phyloP scores from a whole-genome alignment of 53 echinoderm and acorn worm species.

The Henricia sp. region DNA sequence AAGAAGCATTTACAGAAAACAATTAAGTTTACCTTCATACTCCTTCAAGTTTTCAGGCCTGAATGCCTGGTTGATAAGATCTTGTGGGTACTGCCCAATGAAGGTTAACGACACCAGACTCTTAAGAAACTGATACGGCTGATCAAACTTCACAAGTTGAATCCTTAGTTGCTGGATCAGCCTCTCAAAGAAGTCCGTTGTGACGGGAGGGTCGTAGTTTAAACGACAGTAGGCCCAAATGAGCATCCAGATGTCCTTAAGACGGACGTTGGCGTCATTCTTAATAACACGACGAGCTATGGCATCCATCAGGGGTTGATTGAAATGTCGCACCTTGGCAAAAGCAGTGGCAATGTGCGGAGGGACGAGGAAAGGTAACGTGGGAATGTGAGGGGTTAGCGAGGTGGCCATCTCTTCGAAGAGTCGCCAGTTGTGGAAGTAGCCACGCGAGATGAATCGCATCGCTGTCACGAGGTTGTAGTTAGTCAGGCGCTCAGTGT shows the following conservation, averaged over 20 bases:
- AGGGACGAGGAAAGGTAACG: slow-evolving; percentile 54
- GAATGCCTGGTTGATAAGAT: slow-evolving; percentile 70
- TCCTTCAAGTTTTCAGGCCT: slow-evolving; percentile 50
- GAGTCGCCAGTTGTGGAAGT: slow-evolving; percentile 54
- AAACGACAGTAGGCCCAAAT: slow-evolving; percentile 84
- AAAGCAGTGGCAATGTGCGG: slow-evolving; percentile 78
- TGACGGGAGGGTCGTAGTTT: slow-evolving; percentile 71
- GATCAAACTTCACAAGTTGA: neutral
- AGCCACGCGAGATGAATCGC: slow-evolving; percentile 73
- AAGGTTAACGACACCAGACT: slow-evolving; percentile 78
- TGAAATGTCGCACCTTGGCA: slow-evolving; percentile 76
- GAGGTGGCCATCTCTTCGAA: slow-evolving; percentile 65
- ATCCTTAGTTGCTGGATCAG: slow-evolving; percentile 40
- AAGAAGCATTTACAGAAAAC: too few species aligned
- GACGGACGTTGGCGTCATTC: slow-evolving; percentile 21
- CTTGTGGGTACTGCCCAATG: slow-evolving; percentile 69
- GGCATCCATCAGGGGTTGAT: slow-evolving; percentile 70
- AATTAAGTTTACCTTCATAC: slow-evolving; percentile 62
- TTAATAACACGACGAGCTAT: slow-evolving; percentile 56
- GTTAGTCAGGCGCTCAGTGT: slow-evolving; percentile 42
- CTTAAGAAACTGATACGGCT: slow-evolving; percentile 59
- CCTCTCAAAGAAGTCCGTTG: slow-evolving; percentile 49
- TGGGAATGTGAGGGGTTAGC: slow-evolving; percentile 50
- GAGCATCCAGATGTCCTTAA: slow-evolving; percentile 77
- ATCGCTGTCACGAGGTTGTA: slow-evolving; percentile 72